Evolutionary conservation across 2,888 invertebrate species (phyloP).

Genomic region (Pyrochroa serraticornis): DNA sequence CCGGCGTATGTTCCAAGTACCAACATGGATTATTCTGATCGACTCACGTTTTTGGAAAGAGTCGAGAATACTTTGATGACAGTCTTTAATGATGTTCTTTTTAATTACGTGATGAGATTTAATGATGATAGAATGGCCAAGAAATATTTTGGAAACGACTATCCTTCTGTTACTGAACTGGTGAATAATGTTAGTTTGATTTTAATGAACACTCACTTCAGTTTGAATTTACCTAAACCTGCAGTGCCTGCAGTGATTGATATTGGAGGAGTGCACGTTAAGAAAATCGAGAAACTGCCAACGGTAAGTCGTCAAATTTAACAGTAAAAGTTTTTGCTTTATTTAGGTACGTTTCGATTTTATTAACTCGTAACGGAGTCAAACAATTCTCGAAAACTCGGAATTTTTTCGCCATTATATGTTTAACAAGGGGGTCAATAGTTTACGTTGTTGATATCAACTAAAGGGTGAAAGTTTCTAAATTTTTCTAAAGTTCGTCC

Average conservation of each 20-base stretch:
- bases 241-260: slow-evolving; percentile 59
- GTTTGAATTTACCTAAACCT: slow-evolving; percentile 57
- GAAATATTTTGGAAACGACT: slow-evolving; percentile 43
- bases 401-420: too few species aligned
- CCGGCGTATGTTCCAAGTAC: slow-evolving; percentile 60
- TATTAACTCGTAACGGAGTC: too few species aligned
- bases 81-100: slow-evolving; percentile 30
- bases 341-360: not conserved
- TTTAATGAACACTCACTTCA: slow-evolving; percentile 59
- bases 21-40: slow-evolving; percentile 52
- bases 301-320: slow-evolving; percentile 31
- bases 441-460: too few species aligned
- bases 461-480: too few species aligned
- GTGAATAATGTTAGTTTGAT: slow-evolving; percentile 58
- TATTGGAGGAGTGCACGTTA: slow-evolving; percentile 62
- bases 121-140: slow-evolving; percentile 35
- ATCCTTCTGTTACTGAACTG: slow-evolving; percentile 59
- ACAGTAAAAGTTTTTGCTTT: not conserved
- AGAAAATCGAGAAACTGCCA: slow-evolving; percentile 41
- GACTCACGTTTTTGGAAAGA: slow-evolving; percentile 52
- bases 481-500: too few species aligned
- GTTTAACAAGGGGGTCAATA: too few species aligned
- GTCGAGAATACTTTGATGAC: slow-evolving; percentile 55
- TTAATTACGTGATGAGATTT: slow-evolving; percentile 30
- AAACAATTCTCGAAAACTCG: too few species aligned